Base-by-base conservation (phyloP, 2,113 vertebrate genomes). In the Hyperopisus bebe region DNA sequence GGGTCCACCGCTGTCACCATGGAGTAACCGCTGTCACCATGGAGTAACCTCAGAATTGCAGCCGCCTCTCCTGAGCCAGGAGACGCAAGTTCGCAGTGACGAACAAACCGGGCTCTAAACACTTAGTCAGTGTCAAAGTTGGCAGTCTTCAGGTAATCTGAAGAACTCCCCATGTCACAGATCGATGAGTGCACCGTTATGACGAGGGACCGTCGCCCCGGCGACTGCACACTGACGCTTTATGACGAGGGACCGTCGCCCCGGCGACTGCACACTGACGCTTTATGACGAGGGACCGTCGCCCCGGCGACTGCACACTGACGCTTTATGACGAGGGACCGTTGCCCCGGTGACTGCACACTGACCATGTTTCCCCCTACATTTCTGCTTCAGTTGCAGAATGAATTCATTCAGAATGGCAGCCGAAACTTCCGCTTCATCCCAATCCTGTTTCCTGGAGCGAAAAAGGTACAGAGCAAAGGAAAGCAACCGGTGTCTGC, bases 361-460 rank as follows among this genome's bases (percentile, higher is more conserved):
- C 35, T 80, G 17, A 80, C 5, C 2, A 4, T 80, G 5, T 80
- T 44, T 5, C 3, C 7, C 9, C 51, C n/a, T 55, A 17, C 19
- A 44, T 10, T 90, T 55, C 91, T 5, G 91, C 5, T 8, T 66
- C 92, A 97, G 96, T 93, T 97, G 44, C 96, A 96, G 93, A 96
- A 93, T 89, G 96, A 97, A 92, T 97, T 96, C 91, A 97, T 97
- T 86, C 96, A 96, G 91, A 97, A 96, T 17, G 96, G 96, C 9
- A 96, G 96, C 93, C 96, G 95, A 92, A 97, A 97, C 90, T 97
- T 96, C 92, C 90, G 96, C 90, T 97, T 97, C 90, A 96, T 97
- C 89, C 96, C 96, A 2, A 94, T 96, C 51, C 87, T 97, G 90
- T 96, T 97, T 89, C 96, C 96, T 0, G 96, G 96, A 6, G 95